Evolutionary conservation across 2,797 vertebrate genomes (phyloP).

Genomic region (Spondyliosoma cantharus): DNA sequence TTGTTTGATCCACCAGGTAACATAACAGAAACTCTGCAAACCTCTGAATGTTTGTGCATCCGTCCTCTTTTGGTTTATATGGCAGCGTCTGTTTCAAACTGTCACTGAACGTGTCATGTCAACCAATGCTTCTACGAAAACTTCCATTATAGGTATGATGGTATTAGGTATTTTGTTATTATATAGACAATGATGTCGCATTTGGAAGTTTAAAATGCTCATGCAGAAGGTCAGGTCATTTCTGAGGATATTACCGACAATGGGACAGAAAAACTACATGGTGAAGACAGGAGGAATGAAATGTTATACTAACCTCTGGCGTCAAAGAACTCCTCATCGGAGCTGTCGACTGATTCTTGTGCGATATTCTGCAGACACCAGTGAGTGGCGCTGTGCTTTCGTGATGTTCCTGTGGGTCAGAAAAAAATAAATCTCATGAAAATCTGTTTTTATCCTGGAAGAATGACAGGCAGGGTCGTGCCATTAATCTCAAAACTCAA

Average conservation of each 20-base stretch:
- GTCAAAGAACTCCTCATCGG: slow-evolving; percentile 98
- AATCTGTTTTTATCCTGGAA: slow-evolving; percentile 15
- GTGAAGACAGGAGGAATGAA: slow-evolving; percentile 21
- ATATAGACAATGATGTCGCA: not conserved
- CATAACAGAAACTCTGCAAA: too few species aligned
- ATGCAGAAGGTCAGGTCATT: not conserved
- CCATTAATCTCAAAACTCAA: slow-evolving; percentile 36
- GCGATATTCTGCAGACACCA: slow-evolving; percentile 92
- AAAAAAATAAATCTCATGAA: slow-evolving; percentile 29
- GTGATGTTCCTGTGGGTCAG: slow-evolving; percentile 80
- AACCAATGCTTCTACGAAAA: too few species aligned
- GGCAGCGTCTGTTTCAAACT: too few species aligned
- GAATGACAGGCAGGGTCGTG: not conserved
- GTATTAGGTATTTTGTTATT: too few species aligned
- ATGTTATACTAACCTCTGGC: slow-evolving; percentile 90
- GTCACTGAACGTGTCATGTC: too few species aligned
- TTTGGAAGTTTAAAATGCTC: not conserved
- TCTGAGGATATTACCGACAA: not conserved
- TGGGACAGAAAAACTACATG: slow-evolving; percentile 2
- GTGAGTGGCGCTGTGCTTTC: slow-evolving; percentile 86
- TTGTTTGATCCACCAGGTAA: too few species aligned
- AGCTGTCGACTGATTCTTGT: slow-evolving; percentile 95
- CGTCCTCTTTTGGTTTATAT: too few species aligned
- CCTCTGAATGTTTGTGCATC: too few species aligned
- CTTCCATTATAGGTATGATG: too few species aligned